Evolutionary conservation across 1,140 invertebrate species (phyloP), one percentile per base, ranked within the genome.

Genomic region (Lucilia cuprina): DNA sequence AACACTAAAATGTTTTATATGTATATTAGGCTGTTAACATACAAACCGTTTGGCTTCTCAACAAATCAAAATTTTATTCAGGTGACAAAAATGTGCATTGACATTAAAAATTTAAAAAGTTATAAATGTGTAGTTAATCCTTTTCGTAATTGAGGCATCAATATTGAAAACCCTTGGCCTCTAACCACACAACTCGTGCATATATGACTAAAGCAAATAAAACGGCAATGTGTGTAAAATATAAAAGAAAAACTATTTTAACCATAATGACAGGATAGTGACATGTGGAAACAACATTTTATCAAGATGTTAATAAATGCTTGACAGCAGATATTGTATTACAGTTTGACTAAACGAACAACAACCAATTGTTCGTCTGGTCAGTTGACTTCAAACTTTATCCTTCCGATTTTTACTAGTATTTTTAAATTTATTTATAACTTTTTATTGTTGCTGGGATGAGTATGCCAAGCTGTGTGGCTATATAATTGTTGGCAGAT

Each of bases 181-280:
- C 50, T 55, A 55, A 55, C 4, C 50, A 55, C 2, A 55, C 25
- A 30, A 12, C 50, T 55, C 50, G 50, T 55, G 50, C 17, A n/a
- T n/a, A 55, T 9, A 12, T 7, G 65, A 19, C 65, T 21, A 70
- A 70, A 21, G 25, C 7, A 70, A 70, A 70, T 19, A 70, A 70
- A 70, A 7, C 41, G 41, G 21, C 65, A 70, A 9, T 21, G n/a
- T 21, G 21, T 10, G 14, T n/a, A n/a, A 17, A n/a, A 17, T n/a
- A 60, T 2, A 60, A 60, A 60, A 60, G 14, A 60, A 17, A 41
- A 10, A 41, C 41, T 55, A n/a, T 55, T 55, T 55, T 70, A 70
- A 70, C n/a, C n/a, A 70, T 70, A 70, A 70, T 70, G 65, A 70
- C 19, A 25, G 65, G 65, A 70, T 70, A 70, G 65, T 70, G 65